A percentile compares a stretch with the other conserved stretches of the same genome.
phyloP scores from a whole-genome alignment of 2,888 invertebrate species.

The Caenorhabditis drosophilae region DNA sequence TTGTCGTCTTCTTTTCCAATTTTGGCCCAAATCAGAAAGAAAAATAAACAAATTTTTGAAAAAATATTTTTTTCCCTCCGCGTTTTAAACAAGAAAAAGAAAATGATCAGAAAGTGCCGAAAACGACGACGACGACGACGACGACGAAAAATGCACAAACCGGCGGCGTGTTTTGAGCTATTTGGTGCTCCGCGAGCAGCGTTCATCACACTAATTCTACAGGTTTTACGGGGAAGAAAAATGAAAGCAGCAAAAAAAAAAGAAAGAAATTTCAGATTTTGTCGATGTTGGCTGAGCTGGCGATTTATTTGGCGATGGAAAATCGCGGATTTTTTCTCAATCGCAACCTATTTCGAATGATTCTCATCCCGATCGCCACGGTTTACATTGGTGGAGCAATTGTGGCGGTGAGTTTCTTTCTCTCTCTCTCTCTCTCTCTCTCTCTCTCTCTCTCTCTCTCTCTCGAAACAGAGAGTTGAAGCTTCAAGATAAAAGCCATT shows the following conservation, averaged over 20 bases:
- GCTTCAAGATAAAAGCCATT: no score
- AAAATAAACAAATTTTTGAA: no score
- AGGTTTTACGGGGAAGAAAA: conserved; percentile 1
- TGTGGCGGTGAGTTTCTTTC: conserved; percentile 15
- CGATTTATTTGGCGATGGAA: conserved; percentile 54
- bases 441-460: no score
- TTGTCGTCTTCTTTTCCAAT: no score
- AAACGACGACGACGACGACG: neutral
- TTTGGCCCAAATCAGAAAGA: no score
- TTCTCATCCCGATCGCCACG: conserved; percentile 24
- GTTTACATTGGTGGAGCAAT: conserved; percentile 37
- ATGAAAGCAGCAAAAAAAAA: no score
- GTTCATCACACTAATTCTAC: conserved; percentile 16
- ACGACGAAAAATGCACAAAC: conserved; percentile 6
- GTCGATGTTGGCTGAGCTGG: conserved; percentile 42
- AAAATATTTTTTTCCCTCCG: no score
- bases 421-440: no score
- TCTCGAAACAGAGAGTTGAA: no score
- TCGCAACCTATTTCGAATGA: conserved; percentile 50
- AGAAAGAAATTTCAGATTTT: no score
- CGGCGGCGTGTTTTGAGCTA: conserved; percentile 34
- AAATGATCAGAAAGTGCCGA: no score
- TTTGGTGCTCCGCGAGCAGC: conserved; percentile 23
- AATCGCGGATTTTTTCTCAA: conserved; percentile 47
- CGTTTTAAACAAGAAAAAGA: no score